Evolutionary conservation across 1,140 invertebrate species (phyloP), one percentile per base, ranked within the genome.

Genomic region (Leptinotarsa undecemlineata): DNA sequence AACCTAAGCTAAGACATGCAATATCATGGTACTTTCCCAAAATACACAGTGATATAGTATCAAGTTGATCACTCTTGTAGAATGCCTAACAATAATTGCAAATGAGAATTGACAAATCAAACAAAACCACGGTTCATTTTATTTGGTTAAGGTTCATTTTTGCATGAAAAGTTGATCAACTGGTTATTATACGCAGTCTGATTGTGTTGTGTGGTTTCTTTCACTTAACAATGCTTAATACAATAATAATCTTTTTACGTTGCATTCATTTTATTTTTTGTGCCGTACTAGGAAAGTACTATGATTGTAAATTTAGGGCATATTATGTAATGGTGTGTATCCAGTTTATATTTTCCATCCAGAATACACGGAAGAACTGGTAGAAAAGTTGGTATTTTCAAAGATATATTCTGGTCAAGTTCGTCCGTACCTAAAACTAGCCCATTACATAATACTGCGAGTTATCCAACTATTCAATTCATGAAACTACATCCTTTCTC

Each of bases 211-310:
- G n/a, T 57, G 51, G 51, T 2, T 57, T 57, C n/a, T 57, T 57
- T 57, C 51, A 57, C 51, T 57, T 17, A 57, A 57, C 15, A 17
- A 57, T 57, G 51, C 51, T 64, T 64, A 64, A 64, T 13, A 64
- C 63, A 64, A 64, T 64, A 64, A 64, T 64, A 64, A 64, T 33
- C 11, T 23, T 14, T 23, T 14, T 3, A 42, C 2, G 2, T 42
- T 64, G 63, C 26, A 64, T 33, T 33, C 6, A 26, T 8, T 64
- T 23, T 61, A 20, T 61, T 61, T 64, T 64, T 23, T 64, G 26
- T 64, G 6, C 0, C 19, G 63, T 33, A 5, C n/a, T 2, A 33
- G 20, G 63, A 21, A 64, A 64, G 63, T 64, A 64, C 63, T 13
- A 64, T 64, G 63, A 26, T 23, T 21, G 6, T 15, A 57, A 15